Conservation (phyloP, 2,888 invertebrate species). For the Euplexia lucipara region DNA sequence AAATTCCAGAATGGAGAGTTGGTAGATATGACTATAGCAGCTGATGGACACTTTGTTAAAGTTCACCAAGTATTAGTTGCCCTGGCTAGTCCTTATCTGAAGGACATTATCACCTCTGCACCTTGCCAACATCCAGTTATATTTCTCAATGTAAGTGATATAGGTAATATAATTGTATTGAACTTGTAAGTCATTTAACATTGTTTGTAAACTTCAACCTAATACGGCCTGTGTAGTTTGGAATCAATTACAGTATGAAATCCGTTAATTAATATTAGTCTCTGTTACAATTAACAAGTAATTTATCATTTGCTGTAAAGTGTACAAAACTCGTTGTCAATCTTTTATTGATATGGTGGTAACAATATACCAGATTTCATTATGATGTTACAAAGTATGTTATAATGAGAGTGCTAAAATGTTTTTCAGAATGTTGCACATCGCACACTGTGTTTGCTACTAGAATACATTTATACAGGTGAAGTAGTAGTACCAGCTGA, state of each 20-base stretch:
- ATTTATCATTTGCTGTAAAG: background rate
- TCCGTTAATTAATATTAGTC: no score
- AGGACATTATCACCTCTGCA: constrained; percentile 84
- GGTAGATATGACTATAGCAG: constrained; percentile 88
- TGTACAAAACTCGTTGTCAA: background rate
- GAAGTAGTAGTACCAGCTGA: constrained; percentile 80
- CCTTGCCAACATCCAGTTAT: constrained; percentile 87
- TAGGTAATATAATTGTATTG: background rate
- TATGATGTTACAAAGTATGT: background rate
- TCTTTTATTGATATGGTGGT: background rate
- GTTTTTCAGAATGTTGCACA: constrained; percentile 81
- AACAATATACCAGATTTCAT: no score
- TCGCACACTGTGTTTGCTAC: constrained; percentile 74
- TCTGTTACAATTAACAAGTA: background rate
- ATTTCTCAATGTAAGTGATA: constrained; percentile 84
- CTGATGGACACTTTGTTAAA: constrained; percentile 86
- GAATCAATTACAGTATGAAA: no score
- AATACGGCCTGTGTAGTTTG: background rate
- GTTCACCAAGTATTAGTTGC: constrained; percentile 85
- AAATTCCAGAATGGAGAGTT: constrained; percentile 86
- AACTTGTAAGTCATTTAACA: no score
- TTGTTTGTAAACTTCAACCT: background rate
- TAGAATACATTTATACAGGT: constrained; percentile 85
- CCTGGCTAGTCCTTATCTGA: constrained; percentile 86
- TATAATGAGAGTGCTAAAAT: constrained; percentile 13